Evolutionary conservation across 1,140 invertebrate genomes (phyloP).

Genomic region (Drosophila quadrilineata): DNA sequence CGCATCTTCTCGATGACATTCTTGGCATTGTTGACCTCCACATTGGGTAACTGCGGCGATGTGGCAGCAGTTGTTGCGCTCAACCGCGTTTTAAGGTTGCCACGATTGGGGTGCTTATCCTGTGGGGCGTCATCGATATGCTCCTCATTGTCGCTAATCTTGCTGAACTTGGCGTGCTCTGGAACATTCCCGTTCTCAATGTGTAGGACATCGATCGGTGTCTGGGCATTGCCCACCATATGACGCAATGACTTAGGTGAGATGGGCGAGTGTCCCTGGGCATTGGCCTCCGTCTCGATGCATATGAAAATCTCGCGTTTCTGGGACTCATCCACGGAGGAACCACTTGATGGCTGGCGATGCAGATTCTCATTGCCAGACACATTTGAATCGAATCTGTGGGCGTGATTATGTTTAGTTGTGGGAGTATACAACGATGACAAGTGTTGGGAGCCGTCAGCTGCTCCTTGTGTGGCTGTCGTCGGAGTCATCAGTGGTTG

Average conservation of each 20-base stretch:
- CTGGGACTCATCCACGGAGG: constrained; percentile 41
- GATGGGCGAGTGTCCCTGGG: constrained; percentile 66
- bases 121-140: constrained; percentile 25
- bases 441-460: constrained; percentile 10
- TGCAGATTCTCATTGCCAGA: constrained; percentile 4
- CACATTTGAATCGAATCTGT: constrained; percentile 54
- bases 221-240: constrained; percentile 73
- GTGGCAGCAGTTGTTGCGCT: constrained; percentile 23
- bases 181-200: constrained; percentile 67
- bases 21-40: constrained; percentile 74
- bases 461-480: constrained; percentile 26
- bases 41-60: constrained; percentile 53
- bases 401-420: constrained; percentile 47
- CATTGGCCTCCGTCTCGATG: constrained; percentile 77
- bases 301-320: constrained; percentile 80
- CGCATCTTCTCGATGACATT: constrained; percentile 72
- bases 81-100: constrained; percentile 10
- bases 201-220: constrained; percentile 62
- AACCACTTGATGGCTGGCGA: not conserved
- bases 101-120: constrained; percentile 40
- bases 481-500: constrained; percentile 9
- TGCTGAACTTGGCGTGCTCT: constrained; percentile 71
- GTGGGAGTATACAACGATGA: not conserved
- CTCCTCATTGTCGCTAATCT: constrained; percentile 73
- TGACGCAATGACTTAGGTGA: constrained; percentile 64